A percentile compares a stretch with the other conserved stretches of the same genome.
Evolutionary conservation across 1,140 invertebrate species (phyloP).

Genomic region (Eciton burchellii): DNA sequence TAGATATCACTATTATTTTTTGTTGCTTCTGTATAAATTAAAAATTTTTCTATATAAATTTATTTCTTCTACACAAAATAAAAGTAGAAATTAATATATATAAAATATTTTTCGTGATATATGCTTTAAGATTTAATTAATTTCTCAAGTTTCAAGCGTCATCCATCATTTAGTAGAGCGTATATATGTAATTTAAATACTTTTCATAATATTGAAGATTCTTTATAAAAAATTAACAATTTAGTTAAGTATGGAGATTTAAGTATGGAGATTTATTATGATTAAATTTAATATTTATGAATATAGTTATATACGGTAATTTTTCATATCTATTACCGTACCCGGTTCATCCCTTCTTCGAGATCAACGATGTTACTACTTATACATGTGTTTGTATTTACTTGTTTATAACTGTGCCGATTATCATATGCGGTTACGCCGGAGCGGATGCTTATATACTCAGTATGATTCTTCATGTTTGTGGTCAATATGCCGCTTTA

Average conservation of each 20-base stretch:
- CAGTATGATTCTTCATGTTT: conserved; percentile 53
- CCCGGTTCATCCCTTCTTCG: conserved; percentile 20
- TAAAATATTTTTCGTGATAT: too few species aligned
- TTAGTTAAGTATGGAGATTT: not conserved
- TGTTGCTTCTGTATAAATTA: too few species aligned
- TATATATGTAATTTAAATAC: too few species aligned
- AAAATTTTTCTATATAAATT: too few species aligned
- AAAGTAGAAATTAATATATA: too few species aligned
- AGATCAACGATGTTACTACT: conserved; percentile 7
- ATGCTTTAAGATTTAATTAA: too few species aligned
- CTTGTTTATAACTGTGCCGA: not conserved
- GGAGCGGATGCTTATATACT: conserved; percentile 17
- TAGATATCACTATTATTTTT: too few species aligned
- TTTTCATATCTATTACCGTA: conserved; percentile 52
- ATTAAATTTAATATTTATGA: conserved; percentile 18
- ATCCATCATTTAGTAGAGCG: too few species aligned
- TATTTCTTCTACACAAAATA: too few species aligned
- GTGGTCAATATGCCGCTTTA: conserved; percentile 49
- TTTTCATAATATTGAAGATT: too few species aligned
- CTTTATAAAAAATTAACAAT: too few species aligned
- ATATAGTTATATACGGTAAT: not conserved
- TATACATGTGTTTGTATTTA: conserved; percentile 34
- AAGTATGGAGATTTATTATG: not conserved
- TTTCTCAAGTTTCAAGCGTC: too few species aligned
- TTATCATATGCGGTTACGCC: not conserved